A percentile compares a stretch with the other conserved stretches of the same genome.
These are phyloP conservation scores for Hystrix cristata DNA, from an alignment of 2,113 vertebrate genomes.

Conservation along the genomic window DNA sequence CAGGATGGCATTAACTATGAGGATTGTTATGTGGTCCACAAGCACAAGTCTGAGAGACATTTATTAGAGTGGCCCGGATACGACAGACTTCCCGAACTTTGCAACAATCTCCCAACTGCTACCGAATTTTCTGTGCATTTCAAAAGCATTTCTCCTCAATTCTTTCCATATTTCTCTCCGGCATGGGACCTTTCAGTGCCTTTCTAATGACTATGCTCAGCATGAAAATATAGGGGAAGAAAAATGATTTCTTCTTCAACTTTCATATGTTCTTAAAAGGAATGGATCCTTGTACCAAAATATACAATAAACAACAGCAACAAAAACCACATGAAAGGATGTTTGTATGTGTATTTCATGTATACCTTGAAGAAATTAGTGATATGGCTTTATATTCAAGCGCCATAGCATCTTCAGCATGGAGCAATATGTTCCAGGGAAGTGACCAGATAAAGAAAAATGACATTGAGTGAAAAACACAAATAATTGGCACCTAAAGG, in stretches of 20 bases:
- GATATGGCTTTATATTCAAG: background rate
- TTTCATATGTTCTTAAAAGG: background rate
- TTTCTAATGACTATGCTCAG: background rate
- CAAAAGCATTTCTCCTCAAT: background rate
- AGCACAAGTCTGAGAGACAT: background rate
- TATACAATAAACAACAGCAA: background rate
- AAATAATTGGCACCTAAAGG: background rate
- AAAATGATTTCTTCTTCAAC: background rate
- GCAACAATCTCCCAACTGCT: background rate
- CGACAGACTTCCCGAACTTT: background rate
- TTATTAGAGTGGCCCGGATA: background rate
- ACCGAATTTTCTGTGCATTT: background rate
- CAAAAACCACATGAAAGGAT: background rate
- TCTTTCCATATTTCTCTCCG: background rate
- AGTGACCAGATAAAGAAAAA: background rate
- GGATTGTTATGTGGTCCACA: background rate
- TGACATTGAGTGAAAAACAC: background rate
- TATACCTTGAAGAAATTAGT: background rate
- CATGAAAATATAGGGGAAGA: background rate
- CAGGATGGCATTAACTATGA: accelerated
- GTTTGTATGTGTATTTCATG: background rate
- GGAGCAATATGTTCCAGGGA: background rate
- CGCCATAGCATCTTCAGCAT: background rate
- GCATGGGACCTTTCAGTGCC: background rate
- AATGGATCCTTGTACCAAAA: background rate